Conservation (phyloP, 2,113 vertebrate genomes). For the Baryphthengus martii region DNA sequence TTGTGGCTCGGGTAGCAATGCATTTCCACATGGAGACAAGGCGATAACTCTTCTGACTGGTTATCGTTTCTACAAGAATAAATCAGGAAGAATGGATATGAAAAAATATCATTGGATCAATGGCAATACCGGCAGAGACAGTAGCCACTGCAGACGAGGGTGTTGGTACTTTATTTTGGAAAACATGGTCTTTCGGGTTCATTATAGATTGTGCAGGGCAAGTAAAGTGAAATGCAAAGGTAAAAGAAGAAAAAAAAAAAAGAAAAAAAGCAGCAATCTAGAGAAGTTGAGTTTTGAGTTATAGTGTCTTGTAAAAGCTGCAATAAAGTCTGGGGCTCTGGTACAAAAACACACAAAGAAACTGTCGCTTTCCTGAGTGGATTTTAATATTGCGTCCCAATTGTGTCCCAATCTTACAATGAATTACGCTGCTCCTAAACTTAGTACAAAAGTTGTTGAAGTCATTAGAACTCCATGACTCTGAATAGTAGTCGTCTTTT, state of each 20-base stretch:
- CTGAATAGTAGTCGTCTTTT: background rate
- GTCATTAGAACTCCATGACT: background rate
- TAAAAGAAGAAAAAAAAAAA: background rate
- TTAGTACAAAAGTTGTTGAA: background rate
- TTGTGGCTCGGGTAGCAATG: background rate
- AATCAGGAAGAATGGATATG: background rate
- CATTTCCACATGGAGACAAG: conserved; percentile 28
- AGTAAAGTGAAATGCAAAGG: background rate
- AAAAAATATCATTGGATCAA: background rate
- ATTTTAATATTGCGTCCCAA: conserved; percentile 12
- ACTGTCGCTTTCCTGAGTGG: background rate
- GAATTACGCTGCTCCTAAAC: conserved; percentile 18
- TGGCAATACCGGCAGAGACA: background rate
- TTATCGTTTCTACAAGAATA: conserved; percentile 14
- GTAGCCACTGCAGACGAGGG: background rate
- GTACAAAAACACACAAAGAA: conserved; percentile 40
- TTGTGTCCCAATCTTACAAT: background rate
- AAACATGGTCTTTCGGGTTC: background rate
- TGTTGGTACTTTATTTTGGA: background rate
- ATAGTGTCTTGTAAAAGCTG: conserved; percentile 22
- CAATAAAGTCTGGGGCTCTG: background rate
- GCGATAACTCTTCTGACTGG: conserved; percentile 18
- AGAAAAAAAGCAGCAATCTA: background rate
- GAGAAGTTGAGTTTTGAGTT: conserved; percentile 22
- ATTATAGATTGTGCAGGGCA: background rate